Evolutionary conservation across 2,888 invertebrate genomes (phyloP).

Genomic region (Thalpophila matura): DNA sequence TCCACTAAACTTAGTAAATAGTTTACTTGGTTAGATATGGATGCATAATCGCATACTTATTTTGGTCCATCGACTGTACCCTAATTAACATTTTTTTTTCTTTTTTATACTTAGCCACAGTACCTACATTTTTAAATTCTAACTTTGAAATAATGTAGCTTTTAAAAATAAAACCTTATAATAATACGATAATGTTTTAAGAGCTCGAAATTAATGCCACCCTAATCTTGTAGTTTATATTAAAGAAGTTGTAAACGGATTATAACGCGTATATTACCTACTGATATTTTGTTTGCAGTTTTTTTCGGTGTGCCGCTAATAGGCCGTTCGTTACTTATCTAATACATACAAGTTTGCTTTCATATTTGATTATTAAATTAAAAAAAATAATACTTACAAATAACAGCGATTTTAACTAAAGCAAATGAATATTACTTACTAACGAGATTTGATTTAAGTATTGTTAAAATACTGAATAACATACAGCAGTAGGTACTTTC

Average conservation of each 20-base stretch:
- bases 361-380: neutral
- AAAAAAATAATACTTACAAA: neutral
- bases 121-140: too few species aligned
- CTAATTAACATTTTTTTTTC: neutral
- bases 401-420: constrained; percentile 12
- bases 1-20: neutral
- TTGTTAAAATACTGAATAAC: constrained; percentile 12
- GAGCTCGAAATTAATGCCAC: constrained; percentile 15
- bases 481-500: constrained; percentile 18
- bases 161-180: too few species aligned
- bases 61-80: neutral
- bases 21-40: constrained; percentile 1
- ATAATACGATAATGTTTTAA: too few species aligned
- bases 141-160: too few species aligned
- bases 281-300: too few species aligned
- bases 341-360: neutral
- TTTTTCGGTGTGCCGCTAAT: neutral
- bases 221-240: constrained; percentile 13
- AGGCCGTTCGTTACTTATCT: neutral
- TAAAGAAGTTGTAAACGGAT: too few species aligned
- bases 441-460: constrained; percentile 7
- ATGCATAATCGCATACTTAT: neutral
- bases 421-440: constrained; percentile 29
- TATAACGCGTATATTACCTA: too few species aligned
- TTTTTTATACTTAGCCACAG: neutral